Conservation (phyloP, 2,113 vertebrate species). For the Mionectes macconnelli region DNA sequence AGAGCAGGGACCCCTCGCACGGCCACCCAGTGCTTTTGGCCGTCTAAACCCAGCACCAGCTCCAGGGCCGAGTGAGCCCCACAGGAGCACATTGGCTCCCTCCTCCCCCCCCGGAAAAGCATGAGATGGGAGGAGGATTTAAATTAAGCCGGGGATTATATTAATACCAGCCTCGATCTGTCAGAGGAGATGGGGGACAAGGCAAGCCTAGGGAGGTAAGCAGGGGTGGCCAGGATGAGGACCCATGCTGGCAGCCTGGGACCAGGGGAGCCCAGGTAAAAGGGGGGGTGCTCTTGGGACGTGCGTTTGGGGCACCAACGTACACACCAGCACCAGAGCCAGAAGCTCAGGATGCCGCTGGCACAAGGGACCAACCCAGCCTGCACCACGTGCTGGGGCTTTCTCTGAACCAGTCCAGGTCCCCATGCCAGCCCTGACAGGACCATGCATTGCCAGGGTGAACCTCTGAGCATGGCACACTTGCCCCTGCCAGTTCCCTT, state of each 20-base stretch:
- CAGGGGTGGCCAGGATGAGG: background rate
- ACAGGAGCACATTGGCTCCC: background rate
- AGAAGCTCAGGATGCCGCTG: background rate
- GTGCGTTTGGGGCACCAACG: background rate
- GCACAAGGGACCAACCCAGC: accelerated
- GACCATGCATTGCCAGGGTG: accelerated
- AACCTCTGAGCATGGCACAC: background rate
- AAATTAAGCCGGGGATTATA: slow-evolving; percentile 19
- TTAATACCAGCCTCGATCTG: background rate
- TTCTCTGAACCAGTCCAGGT: accelerated
- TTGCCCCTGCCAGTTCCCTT: background rate
- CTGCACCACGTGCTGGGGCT: accelerated
- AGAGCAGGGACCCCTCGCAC: accelerated
- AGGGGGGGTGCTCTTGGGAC: background rate
- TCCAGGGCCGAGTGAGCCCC: background rate
- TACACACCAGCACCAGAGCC: accelerated
- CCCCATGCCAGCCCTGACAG: background rate
- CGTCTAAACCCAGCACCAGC: background rate
- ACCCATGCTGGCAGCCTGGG: background rate
- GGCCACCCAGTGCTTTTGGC: background rate
- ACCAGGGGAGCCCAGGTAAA: accelerated
- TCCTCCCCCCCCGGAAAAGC: background rate
- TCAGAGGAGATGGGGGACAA: background rate
- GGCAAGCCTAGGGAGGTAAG: accelerated
- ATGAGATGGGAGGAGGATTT: slow-evolving; percentile 3